A percentile compares a stretch with the other conserved stretches of the same genome.
These are phyloP conservation scores for Phortica variegata DNA, from an alignment of 1,140 invertebrate genomes.

Conservation along the genomic window DNA sequence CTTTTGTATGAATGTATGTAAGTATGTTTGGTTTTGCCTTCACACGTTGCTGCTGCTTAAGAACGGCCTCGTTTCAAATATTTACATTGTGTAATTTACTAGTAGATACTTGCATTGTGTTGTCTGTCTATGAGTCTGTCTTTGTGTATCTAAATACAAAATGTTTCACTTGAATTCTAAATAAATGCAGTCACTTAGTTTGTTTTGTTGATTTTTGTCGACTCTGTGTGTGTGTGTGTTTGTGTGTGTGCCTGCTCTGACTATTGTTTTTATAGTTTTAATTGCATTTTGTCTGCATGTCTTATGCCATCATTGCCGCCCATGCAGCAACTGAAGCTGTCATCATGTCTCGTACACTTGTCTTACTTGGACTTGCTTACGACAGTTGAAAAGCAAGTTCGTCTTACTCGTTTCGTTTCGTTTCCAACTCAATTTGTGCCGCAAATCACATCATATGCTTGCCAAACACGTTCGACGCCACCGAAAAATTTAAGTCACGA, in stretches of 20 bases:
- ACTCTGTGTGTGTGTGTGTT: constrained; percentile 22
- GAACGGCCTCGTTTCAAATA: no score
- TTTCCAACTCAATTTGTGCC: constrained; percentile 50
- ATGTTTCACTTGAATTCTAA: no score
- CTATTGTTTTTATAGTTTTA: constrained; percentile 52
- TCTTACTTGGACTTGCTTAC: no score
- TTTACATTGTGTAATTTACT: constrained; percentile 54
- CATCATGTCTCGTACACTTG: no score
- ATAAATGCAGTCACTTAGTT: constrained; percentile 12
- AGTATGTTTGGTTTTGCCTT: constrained; percentile 15
- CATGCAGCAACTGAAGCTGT: constrained; percentile 9
- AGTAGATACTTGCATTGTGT: constrained; percentile 29
- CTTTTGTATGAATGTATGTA: constrained; percentile 14
- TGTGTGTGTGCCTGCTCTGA: constrained; percentile 24
- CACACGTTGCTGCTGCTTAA: no score
- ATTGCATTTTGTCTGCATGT: constrained; percentile 37
- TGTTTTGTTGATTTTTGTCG: constrained; percentile 32
- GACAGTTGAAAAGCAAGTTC: no score
- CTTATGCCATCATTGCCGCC: constrained; percentile 3
- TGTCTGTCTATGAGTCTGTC: background rate
- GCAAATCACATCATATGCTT: constrained; percentile 57
- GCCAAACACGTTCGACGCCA: constrained; percentile 51
- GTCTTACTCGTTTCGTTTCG: no score
- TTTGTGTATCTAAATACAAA: background rate
- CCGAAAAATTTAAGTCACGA: constrained; percentile 57